These are phyloP conservation scores for Tribolium madens DNA, from an alignment of 1,140 invertebrate genomes.

Conservation along the genomic window DNA sequence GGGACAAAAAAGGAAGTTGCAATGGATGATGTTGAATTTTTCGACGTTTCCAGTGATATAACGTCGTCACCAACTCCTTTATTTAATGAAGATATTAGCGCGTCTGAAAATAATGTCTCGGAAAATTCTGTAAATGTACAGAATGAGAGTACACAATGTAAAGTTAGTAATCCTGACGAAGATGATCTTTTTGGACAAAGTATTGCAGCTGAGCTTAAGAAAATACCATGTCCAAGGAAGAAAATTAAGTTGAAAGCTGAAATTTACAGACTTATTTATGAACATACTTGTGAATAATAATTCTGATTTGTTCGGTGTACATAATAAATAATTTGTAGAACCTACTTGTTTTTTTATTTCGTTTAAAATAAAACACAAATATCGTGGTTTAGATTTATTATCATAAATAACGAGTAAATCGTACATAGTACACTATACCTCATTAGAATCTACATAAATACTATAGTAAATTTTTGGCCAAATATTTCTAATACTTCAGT, in stretches of 20 bases:
- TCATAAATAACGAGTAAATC: not conserved
- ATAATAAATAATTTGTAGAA: constrained; percentile 2
- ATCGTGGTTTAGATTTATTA: no score
- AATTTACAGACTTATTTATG: constrained; percentile 50
- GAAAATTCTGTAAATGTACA: not conserved
- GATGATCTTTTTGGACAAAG: constrained; percentile 52
- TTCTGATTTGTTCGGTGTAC: not conserved
- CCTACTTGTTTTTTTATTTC: not conserved
- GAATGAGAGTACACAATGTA: constrained; percentile 1
- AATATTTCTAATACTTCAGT: constrained; percentile 35
- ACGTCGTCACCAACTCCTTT: constrained; percentile 12
- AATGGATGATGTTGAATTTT: constrained; percentile 28
- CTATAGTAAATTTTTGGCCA: constrained; percentile 31
- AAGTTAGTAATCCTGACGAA: constrained; percentile 32
- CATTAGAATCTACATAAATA: constrained; percentile 7
- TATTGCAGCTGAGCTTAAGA: constrained; percentile 50
- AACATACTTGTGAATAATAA: constrained; percentile 42
- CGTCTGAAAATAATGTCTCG: not conserved
- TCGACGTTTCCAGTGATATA: constrained; percentile 29
- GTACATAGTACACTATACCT: not conserved
- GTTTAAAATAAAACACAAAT: no score
- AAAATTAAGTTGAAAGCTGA: constrained; percentile 53
- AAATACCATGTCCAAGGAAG: constrained; percentile 39
- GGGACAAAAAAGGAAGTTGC: constrained; percentile 3
- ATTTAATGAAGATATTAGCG: constrained; percentile 24